Evolutionary conservation across 2,888 invertebrate species (phyloP).

Genomic region (Agriopis marginaria): DNA sequence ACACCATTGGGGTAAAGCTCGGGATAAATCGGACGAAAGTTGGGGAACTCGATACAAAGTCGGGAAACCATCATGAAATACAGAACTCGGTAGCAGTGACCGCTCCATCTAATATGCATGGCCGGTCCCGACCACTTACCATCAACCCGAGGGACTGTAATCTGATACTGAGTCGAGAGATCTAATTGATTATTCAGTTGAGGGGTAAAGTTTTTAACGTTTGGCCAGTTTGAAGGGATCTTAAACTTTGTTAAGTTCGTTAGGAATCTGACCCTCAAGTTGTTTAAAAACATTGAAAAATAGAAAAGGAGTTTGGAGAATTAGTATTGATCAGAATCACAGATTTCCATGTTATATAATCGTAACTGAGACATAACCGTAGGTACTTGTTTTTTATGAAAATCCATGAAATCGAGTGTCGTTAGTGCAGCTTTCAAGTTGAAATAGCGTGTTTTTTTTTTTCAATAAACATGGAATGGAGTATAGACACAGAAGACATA

Average conservation of each 20-base stretch:
- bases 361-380: too few species aligned
- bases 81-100: slow-evolving; percentile 14
- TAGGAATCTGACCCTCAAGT: neutral
- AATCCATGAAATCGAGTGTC: too few species aligned
- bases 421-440: too few species aligned
- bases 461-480: too few species aligned
- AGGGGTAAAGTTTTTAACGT: slow-evolving; percentile 12
- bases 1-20: slow-evolving; percentile 3
- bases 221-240: neutral
- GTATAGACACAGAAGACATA: too few species aligned
- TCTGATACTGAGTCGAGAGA: slow-evolving; percentile 23
- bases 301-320: too few species aligned
- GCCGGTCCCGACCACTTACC: slow-evolving; percentile 27
- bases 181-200: slow-evolving; percentile 29
- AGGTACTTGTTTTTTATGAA: too few species aligned
- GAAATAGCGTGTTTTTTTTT: too few species aligned
- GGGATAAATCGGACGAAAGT: neutral
- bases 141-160: slow-evolving; percentile 16
- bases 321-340: neutral
- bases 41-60: neutral
- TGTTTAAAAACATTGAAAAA: neutral
- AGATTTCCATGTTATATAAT: too few species aligned
- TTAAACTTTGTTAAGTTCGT: neutral
- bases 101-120: slow-evolving; percentile 28
- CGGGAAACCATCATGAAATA: neutral